Evolutionary conservation across 2,797 vertebrate species (phyloP).

Genomic region (Chanos chanos): DNA sequence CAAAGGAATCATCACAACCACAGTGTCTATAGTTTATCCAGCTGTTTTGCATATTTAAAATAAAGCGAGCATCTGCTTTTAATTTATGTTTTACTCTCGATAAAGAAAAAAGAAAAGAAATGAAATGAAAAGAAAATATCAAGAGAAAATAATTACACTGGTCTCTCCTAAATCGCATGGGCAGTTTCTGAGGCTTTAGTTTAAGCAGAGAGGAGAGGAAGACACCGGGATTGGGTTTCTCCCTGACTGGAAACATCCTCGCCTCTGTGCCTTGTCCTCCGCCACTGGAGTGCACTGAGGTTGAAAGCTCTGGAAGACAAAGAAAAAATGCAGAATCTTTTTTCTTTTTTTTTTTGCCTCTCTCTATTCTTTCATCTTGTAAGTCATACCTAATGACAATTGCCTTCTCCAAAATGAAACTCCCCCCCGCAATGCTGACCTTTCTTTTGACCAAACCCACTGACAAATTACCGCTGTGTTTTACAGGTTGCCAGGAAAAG

Average conservation of each 20-base stretch:
- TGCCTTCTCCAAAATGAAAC: slow-evolving; percentile 54
- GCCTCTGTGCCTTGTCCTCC: slow-evolving; percentile 37
- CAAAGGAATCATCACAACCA: slow-evolving; percentile 60
- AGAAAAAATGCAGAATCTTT: slow-evolving; percentile 42
- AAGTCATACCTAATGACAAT: slow-evolving; percentile 39
- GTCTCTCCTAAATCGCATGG: slow-evolving; percentile 66
- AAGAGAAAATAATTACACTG: slow-evolving; percentile 72
- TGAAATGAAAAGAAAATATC: slow-evolving; percentile 57
- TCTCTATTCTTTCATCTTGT: slow-evolving; percentile 26
- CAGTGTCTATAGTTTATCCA: slow-evolving; percentile 72
- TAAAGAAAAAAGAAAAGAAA: slow-evolving; percentile 38
- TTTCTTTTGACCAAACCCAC: slow-evolving; percentile 33
- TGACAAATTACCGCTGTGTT: slow-evolving; percentile 34
- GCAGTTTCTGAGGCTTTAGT: slow-evolving; percentile 54
- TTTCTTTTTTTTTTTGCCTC: background rate
- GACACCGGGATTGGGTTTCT: slow-evolving; percentile 61
- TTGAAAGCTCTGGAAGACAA: slow-evolving; percentile 61
- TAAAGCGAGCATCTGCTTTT: slow-evolving; percentile 81
- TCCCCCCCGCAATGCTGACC: slow-evolving; percentile 37
- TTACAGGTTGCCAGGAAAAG: slow-evolving; percentile 43
- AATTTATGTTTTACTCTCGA: slow-evolving; percentile 71
- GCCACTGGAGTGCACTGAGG: slow-evolving; percentile 61
- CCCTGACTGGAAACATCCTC: slow-evolving; percentile 64
- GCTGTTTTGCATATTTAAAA: slow-evolving; percentile 83
- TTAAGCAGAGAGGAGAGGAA: slow-evolving; percentile 39